These are phyloP conservation scores for Sebastes hopkinsi DNA, from an alignment of 2,797 vertebrate species.

Conservation along the genomic window DNA sequence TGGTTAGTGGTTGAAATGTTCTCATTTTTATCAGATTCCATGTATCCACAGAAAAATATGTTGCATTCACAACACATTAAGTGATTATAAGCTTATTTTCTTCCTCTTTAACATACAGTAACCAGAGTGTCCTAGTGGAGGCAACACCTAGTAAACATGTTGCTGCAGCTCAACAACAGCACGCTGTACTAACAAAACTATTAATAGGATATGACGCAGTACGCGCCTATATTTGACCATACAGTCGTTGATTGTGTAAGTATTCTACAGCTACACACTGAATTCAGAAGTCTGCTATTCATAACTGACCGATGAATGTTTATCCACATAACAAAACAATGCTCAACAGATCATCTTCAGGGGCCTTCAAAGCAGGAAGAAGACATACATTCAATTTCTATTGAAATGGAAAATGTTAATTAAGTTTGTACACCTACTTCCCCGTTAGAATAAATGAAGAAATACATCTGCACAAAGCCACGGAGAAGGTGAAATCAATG, in stretches of 20 bases:
- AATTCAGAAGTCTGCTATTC: too few species aligned
- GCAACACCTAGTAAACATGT: constrained; percentile 53
- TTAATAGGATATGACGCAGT: constrained; percentile 51
- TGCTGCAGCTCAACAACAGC: constrained; percentile 42
- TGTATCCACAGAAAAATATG: neutral
- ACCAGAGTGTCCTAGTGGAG: neutral
- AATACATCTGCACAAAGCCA: neutral
- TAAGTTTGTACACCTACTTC: neutral
- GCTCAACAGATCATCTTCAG: too few species aligned
- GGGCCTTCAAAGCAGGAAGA: too few species aligned
- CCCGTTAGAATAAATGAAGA: neutral
- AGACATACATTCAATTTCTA: neutral
- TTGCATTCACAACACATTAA: neutral
- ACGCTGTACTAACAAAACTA: constrained; percentile 43
- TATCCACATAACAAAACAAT: too few species aligned
- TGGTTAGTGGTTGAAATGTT: neutral
- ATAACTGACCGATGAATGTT: too few species aligned
- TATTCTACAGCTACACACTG: neutral
- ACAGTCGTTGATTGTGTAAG: constrained; percentile 3
- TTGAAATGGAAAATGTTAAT: neutral
- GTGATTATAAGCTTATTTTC: neutral
- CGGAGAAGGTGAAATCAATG: rapidly evolving
- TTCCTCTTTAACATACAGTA: neutral
- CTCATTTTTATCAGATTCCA: neutral
- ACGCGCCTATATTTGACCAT: constrained; percentile 12